phyloP scores from a whole-genome alignment of 2,888 invertebrate species.

The Pterostichus madidus region DNA sequence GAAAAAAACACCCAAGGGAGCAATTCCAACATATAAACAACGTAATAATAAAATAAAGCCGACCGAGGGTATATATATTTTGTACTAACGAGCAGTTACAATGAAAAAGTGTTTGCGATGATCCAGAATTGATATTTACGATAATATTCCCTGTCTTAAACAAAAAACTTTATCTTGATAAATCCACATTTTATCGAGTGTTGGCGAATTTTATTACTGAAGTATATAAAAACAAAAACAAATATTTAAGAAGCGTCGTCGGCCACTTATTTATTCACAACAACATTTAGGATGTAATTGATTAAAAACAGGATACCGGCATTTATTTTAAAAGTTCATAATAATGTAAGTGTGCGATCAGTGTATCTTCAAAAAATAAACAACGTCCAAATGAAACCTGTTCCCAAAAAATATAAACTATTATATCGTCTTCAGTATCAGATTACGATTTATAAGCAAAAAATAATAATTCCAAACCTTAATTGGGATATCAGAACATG shows the following conservation, averaged over 20 bases:
- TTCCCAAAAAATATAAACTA: slow-evolving; percentile 14
- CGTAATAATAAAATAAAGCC: not conserved
- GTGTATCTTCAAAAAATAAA: slow-evolving; percentile 7
- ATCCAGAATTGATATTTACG: slow-evolving; percentile 18
- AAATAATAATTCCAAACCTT: slow-evolving; percentile 22
- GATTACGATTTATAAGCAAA: slow-evolving; percentile 24
- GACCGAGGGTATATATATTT: not conserved
- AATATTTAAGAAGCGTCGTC: slow-evolving; percentile 2
- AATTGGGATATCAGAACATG: slow-evolving; percentile 47
- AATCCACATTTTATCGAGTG: not conserved
- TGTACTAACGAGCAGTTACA: slow-evolving; percentile 6
- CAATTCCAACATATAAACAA: not conserved
- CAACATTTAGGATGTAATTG: slow-evolving; percentile 38
- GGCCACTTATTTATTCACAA: slow-evolving; percentile 28
- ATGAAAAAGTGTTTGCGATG: not conserved
- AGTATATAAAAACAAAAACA: slow-evolving; percentile 14
- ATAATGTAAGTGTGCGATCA: slow-evolving; percentile 38
- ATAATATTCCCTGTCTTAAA: not conserved
- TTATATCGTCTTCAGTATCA: slow-evolving; percentile 2
- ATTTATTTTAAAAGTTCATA: slow-evolving; percentile 1
- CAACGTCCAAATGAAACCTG: not conserved
- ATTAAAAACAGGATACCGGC: slow-evolving; percentile 50
- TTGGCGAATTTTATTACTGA: not conserved
- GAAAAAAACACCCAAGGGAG: too few species aligned
- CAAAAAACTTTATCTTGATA: not conserved